Conservation (phyloP, 2,888 invertebrate species). For the Poecilobothrus nobilitatus region DNA sequence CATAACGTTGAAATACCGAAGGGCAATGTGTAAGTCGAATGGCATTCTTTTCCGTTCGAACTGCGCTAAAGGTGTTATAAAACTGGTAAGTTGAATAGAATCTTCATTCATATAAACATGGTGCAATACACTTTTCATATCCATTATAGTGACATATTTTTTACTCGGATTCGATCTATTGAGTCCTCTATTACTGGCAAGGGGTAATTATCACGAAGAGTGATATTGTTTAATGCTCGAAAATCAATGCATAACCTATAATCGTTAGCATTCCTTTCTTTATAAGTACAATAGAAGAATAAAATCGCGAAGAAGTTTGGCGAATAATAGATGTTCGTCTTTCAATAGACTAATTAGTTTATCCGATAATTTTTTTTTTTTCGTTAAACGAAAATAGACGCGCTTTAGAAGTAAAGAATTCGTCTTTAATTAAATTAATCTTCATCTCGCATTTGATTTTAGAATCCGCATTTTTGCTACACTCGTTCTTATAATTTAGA, state of each 20-base stretch:
- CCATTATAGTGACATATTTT: background rate
- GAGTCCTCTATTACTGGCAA: constrained; percentile 24
- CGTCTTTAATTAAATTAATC: background rate
- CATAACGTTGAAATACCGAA: background rate
- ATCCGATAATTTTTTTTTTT: background rate
- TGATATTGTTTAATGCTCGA: constrained; percentile 21
- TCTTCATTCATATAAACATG: no score
- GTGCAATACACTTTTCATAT: no score
- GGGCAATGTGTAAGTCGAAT: background rate
- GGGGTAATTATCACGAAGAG: constrained; percentile 22
- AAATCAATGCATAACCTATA: constrained; percentile 20
- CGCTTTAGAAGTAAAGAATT: background rate
- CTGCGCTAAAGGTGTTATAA: background rate
- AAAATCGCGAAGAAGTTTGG: constrained; percentile 21
- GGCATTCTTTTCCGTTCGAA: background rate
- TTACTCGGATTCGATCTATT: constrained; percentile 20
- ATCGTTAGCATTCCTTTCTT: background rate
- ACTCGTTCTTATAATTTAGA: no score
- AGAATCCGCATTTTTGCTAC: background rate
- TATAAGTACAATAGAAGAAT: constrained; percentile 21
- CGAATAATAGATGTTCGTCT: constrained; percentile 24
- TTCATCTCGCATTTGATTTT: constrained; percentile 8
- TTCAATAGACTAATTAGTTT: constrained; percentile 19
- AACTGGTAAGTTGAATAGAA: constrained; percentile 1
- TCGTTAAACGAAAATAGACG: background rate